Evolutionary conservation across 1,140 invertebrate species (phyloP).

Genomic region (Pteromalus puparum): DNA sequence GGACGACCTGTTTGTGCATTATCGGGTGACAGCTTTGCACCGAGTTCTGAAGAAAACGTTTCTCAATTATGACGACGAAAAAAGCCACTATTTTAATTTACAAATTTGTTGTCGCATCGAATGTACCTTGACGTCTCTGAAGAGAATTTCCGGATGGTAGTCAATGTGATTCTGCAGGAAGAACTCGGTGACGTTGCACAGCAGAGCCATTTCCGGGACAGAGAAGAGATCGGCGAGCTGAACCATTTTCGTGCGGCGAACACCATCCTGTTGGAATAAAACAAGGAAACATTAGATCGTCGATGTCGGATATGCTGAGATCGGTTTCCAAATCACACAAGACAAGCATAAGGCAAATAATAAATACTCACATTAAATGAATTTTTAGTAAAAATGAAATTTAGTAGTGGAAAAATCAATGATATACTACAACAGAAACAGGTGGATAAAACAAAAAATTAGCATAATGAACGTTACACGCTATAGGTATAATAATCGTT

Average conservation of each 20-base stretch:
- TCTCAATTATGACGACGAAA: background rate
- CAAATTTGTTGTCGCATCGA: background rate
- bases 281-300: background rate
- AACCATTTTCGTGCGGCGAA: constrained; percentile 85
- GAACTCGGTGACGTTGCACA: constrained; percentile 95
- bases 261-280: constrained; percentile 60
- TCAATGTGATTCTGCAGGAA: constrained; percentile 93
- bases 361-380: background rate
- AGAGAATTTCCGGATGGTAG: constrained; percentile 96
- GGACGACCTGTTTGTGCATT: constrained; percentile 91
- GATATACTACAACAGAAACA: background rate
- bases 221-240: constrained; percentile 98
- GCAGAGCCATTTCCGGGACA: constrained; percentile 94
- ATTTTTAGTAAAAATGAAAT: background rate
- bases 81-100: background rate
- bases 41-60: constrained; percentile 80
- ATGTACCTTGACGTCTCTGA: constrained; percentile 93
- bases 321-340: background rate
- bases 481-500: no score
- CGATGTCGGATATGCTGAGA: background rate
- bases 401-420: background rate
- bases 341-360: background rate
- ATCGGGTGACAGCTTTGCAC: constrained; percentile 92
- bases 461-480: no score
- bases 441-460: no score